Percentiles rank a stretch among this genome's conserved stretches.
These are phyloP conservation scores for Chloropsis hardwickii DNA, from an alignment of 2,113 vertebrate genomes.

Conservation along the genomic window DNA sequence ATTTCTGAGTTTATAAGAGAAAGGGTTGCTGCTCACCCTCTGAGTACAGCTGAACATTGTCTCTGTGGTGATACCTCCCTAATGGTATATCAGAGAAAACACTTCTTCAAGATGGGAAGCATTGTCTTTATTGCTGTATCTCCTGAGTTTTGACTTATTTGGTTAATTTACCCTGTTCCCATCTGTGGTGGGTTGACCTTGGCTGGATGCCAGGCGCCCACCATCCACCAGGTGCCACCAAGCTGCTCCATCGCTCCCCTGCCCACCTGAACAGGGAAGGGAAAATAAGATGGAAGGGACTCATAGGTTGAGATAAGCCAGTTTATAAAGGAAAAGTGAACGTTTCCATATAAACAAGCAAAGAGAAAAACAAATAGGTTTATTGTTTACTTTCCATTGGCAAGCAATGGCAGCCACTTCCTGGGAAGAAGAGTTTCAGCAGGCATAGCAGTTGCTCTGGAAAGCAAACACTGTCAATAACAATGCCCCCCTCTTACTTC, in stretches of 20 bases:
- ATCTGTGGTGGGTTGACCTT: neutral
- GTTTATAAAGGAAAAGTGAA: neutral
- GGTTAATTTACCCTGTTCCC: neutral
- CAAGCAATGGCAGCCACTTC: neutral
- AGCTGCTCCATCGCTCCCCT: accelerated
- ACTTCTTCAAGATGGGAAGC: neutral
- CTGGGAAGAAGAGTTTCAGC: neutral
- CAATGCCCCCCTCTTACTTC: neutral
- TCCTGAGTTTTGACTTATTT: neutral
- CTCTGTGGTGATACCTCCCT: neutral
- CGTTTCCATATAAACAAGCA: accelerated
- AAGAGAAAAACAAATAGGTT: neutral
- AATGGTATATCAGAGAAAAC: neutral
- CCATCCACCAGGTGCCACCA: neutral
- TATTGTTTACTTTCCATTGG: neutral
- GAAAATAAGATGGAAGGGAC: neutral
- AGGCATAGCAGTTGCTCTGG: neutral
- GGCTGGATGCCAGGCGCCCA: neutral
- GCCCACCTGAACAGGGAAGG: neutral
- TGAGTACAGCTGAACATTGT: neutral
- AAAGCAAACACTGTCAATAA: neutral
- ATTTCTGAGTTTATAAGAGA: neutral
- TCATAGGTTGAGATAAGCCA: neutral
- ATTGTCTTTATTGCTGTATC: neutral
- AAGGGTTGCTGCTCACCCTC: neutral